A percentile compares a stretch with the other conserved stretches of the same genome.
Conservation (phyloP, 37 sponge, comb jelly and placozoan species). For the Tethya wilhelma region DNA sequence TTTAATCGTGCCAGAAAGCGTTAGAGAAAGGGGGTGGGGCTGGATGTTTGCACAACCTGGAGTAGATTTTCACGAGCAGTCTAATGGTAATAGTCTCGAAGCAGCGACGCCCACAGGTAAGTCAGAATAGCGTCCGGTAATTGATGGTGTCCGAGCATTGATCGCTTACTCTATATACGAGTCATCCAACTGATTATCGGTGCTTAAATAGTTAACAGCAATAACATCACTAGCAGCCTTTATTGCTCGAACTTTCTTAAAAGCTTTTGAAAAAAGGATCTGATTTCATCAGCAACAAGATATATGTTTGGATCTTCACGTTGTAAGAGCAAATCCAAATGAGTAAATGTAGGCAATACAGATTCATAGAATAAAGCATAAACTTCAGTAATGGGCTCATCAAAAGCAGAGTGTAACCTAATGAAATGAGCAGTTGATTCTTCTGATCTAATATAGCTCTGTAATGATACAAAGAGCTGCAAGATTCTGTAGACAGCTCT, state of each 20-base stretch:
- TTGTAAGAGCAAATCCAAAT: slow-evolving; percentile 24
- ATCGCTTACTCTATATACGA: no score
- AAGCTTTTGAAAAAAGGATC: slow-evolving; percentile 25
- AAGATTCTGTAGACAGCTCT: slow-evolving; percentile 35
- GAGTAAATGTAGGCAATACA: slow-evolving; percentile 18
- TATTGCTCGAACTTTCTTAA: slow-evolving; percentile 10
- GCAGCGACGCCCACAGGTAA: no score
- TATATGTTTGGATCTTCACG: slow-evolving; percentile 38
- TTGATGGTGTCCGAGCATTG: no score
- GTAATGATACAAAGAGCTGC: slow-evolving; percentile 12
- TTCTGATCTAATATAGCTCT: slow-evolving; percentile 19
- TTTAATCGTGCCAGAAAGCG: no score
- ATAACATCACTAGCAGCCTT: slow-evolving; percentile 21
- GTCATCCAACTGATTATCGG: slow-evolving; percentile 29
- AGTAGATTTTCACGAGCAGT: no score
- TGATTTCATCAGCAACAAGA: slow-evolving; percentile 25
- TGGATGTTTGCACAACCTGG: no score
- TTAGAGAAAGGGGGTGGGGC: no score
- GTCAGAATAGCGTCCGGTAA: no score
- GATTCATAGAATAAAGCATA: slow-evolving; percentile 57
- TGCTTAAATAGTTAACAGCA: slow-evolving; percentile 7
- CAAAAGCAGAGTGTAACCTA: slow-evolving; percentile 4
- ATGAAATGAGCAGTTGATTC: slow-evolving; percentile 21
- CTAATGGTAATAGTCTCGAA: no score
- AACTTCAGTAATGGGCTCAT: slow-evolving; percentile 45